Evolutionary conservation across 2,888 invertebrate genomes (phyloP), one percentile per base, ranked within the genome.

Genomic region (Choreutis nemorana): DNA sequence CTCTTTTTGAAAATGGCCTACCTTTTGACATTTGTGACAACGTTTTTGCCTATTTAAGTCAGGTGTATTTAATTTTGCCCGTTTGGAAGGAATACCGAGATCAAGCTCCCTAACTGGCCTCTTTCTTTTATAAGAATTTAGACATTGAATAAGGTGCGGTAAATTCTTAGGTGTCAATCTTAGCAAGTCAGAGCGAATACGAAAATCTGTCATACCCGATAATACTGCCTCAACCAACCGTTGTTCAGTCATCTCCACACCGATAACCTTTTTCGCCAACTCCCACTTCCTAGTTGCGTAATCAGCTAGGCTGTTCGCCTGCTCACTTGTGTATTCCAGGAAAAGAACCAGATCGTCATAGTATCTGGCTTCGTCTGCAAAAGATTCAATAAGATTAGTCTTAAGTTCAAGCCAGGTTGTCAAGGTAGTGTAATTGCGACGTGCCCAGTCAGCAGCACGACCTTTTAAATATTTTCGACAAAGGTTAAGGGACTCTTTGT

Each of bases 401-500:
- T 28, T 37, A 4, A 37, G 30, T 29, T 37, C 37, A 6, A 14
- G 10, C 35, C 37, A 37, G n/a, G 14, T 33, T 4, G 31, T 37
- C 4, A 39, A 13, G 7, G 30, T 30, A 7, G 33, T 26, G 14
- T 36, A 39, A 25, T 36, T 39, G 7, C 34, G 34, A 1, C 36
- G 36, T 2, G 34, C 32, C 35, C 34, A 39, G 2, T 34, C 34
- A 9, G 30, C 35, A n/a, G 38, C 35, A 7, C 37, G 35, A n/a
- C 35, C 33, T 2, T 20, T 8, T 8, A 38, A 28, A 14, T 34
- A 10, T 28, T 33, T 37, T 12, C 34, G 21, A 14, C 33, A 10
- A 11, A 35, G 23, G 16, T 35, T 35, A 7, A 35, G 20, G 2
- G 16, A n/a, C 29, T 35, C 32, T 6, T 29, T 13, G 3, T 35